phyloP scores from a whole-genome alignment of 2,113 vertebrate species.

The Mobula birostris region DNA sequence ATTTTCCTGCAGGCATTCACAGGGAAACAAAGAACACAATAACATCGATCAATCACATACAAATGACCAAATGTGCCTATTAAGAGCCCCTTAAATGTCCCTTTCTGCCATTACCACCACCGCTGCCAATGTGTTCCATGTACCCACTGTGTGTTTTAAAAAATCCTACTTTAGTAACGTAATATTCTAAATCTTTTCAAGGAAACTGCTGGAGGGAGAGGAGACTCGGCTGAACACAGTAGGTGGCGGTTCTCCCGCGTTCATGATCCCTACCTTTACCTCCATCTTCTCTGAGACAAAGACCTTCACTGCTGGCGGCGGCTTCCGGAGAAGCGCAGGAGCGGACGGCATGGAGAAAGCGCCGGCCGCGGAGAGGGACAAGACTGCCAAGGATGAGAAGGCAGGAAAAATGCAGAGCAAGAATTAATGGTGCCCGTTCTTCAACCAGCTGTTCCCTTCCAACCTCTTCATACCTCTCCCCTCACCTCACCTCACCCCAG shows the following conservation, averaged over 20 bases:
- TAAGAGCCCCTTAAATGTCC: too few species aligned
- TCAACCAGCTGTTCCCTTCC: not conserved
- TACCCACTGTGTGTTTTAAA: too few species aligned
- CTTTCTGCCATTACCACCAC: too few species aligned
- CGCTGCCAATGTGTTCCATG: too few species aligned
- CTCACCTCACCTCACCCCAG: not conserved
- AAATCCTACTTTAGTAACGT: not conserved
- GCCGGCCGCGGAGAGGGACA: slow-evolving; percentile 12
- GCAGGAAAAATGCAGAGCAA: not conserved
- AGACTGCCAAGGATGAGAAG: slow-evolving; percentile 6
- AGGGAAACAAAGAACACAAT: too few species aligned
- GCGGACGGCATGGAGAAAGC: slow-evolving; percentile 44
- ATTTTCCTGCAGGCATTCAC: too few species aligned
- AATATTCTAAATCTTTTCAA: slow-evolving; percentile 40
- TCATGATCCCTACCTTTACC: slow-evolving; percentile 58
- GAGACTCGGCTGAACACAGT: slow-evolving; percentile 67
- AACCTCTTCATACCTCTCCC: not conserved
- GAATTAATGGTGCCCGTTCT: slow-evolving; percentile 21
- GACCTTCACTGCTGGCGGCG: slow-evolving; percentile 52
- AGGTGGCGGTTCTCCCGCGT: slow-evolving; percentile 45
- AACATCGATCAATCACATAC: too few species aligned
- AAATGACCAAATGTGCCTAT: too few species aligned
- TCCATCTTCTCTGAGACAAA: slow-evolving; percentile 46
- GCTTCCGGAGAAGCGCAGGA: slow-evolving; percentile 51
- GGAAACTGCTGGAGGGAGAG: slow-evolving; percentile 72